Conservation (phyloP, 2,797 vertebrate species). For the Gymnodraco acuticeps region DNA sequence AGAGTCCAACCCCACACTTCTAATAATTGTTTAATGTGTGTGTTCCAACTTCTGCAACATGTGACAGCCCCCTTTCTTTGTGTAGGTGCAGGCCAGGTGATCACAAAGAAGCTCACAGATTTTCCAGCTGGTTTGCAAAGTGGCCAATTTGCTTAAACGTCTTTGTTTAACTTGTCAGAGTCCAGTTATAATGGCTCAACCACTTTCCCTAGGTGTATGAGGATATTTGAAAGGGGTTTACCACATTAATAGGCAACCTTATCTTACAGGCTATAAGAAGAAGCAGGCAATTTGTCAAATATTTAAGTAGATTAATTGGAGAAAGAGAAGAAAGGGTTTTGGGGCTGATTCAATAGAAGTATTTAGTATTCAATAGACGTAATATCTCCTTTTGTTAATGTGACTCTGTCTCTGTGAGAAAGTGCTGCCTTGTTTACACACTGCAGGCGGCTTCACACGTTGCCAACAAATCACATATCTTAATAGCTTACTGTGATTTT, state of each 20-base stretch:
- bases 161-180: constrained; percentile 19
- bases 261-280: constrained; percentile 22
- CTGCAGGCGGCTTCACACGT: constrained; percentile 22
- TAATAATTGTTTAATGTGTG: too few species aligned
- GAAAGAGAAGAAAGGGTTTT: constrained; percentile 10
- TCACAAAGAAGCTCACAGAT: constrained; percentile 18
- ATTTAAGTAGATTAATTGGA: constrained; percentile 9
- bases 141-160: constrained; percentile 11
- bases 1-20: too few species aligned
- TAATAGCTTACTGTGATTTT: not conserved
- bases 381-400: constrained; percentile 28
- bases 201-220: constrained; percentile 13
- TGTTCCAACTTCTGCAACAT: constrained; percentile 6
- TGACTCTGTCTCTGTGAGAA: constrained; percentile 32
- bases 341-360: not conserved
- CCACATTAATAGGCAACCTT: constrained; percentile 37
- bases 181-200: constrained; percentile 31
- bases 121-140: constrained; percentile 44
- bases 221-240: constrained; percentile 25
- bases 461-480: constrained; percentile 8
- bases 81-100: constrained; percentile 32
- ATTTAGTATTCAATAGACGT: not conserved
- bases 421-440: constrained; percentile 21
- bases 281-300: constrained; percentile 33
- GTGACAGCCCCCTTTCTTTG: not conserved